Evolutionary conservation across 2,888 invertebrate genomes (phyloP).

Genomic region (Metalampra italica): DNA sequence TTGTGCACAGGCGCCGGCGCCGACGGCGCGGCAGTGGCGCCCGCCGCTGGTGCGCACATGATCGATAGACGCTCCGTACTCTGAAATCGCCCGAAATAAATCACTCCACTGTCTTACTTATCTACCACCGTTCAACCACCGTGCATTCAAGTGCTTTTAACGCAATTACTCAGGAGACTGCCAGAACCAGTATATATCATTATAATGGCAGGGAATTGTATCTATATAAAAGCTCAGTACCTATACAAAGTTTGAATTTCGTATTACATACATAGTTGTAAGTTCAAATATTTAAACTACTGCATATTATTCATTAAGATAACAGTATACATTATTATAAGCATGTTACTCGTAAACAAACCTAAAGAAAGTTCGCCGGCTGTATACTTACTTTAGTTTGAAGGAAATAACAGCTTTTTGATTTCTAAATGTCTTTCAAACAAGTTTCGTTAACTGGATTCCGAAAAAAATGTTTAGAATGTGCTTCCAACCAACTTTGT

Average conservation of each 20-base stretch:
- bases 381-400: not conserved
- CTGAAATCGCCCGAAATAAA: slow-evolving; percentile 52
- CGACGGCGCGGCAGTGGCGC: slow-evolving; percentile 50
- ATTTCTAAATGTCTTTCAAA: slow-evolving; percentile 10
- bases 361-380: not conserved
- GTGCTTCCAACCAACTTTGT: slow-evolving; percentile 11
- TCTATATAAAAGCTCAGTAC: not conserved
- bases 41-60: slow-evolving; percentile 72
- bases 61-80: slow-evolving; percentile 46
- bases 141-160: slow-evolving; percentile 41
- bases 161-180: slow-evolving; percentile 16
- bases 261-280: no score
- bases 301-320: not conserved
- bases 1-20: slow-evolving; percentile 51
- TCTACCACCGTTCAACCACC: slow-evolving; percentile 25
- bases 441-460: slow-evolving; percentile 17
- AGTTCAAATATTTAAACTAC: no score
- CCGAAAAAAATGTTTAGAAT: slow-evolving; percentile 14
- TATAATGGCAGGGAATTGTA: no score
- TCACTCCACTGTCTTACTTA: slow-evolving; percentile 53
- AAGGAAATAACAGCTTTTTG: slow-evolving; percentile 3
- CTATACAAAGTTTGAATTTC: no score
- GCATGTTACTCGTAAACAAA: no score
- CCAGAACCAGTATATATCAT: not conserved
- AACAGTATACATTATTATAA: not conserved